Evolutionary conservation across 2,797 vertebrate species (phyloP).

Genomic region (Melanotaenia pygmaea): DNA sequence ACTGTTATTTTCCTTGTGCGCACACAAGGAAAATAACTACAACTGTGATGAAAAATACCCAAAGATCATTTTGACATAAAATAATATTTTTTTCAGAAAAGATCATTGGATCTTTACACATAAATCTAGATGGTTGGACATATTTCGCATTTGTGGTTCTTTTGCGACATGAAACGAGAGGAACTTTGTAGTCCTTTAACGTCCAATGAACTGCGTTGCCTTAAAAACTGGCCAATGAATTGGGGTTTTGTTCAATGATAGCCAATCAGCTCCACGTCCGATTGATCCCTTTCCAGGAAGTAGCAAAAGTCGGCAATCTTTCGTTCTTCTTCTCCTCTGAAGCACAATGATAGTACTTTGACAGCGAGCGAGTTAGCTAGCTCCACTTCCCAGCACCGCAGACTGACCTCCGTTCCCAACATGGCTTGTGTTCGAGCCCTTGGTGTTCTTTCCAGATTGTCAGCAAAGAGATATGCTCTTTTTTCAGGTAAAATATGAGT

Average conservation of each 20-base stretch:
- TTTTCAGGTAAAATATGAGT: constrained; percentile 66
- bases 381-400: constrained; percentile 18
- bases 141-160: background rate
- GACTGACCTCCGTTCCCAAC: constrained; percentile 78
- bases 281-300: constrained; percentile 37
- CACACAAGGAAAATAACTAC: background rate
- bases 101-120: too few species aligned
- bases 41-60: background rate
- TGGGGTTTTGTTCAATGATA: background rate
- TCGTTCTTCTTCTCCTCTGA: background rate
- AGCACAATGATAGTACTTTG: constrained; percentile 17
- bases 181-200: constrained; percentile 7
- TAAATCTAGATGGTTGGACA: too few species aligned
- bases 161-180: background rate
- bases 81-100: too few species aligned
- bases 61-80: background rate
- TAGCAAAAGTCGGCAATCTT: background rate
- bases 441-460: constrained; percentile 77
- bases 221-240: constrained; percentile 30
- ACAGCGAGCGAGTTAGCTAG: constrained; percentile 36
- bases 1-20: background rate
- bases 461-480: constrained; percentile 72
- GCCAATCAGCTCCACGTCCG: constrained; percentile 54
- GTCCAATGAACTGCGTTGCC: constrained; percentile 35
- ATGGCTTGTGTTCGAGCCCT: constrained; percentile 83